These are phyloP conservation scores for Hemiprocne comata DNA, from an alignment of 2,113 vertebrate genomes.

Conservation along the genomic window DNA sequence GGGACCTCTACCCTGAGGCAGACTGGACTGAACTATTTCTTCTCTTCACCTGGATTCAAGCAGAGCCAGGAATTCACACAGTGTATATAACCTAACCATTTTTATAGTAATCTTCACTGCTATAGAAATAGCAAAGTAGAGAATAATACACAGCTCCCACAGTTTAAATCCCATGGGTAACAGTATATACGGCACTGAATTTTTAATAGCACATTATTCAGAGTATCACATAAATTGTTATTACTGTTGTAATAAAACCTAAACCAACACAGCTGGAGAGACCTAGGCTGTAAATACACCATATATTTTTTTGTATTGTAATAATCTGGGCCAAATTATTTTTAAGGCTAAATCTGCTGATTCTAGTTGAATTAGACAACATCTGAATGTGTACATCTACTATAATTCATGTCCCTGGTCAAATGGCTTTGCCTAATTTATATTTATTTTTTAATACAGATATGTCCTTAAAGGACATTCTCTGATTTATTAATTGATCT, in stretches of 20 bases:
- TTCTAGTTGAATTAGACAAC: slow-evolving; percentile 23
- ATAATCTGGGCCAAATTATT: slow-evolving; percentile 17
- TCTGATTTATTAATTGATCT: background rate
- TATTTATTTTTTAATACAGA: background rate
- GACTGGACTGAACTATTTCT: background rate
- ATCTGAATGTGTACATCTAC: background rate
- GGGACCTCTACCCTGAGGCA: background rate
- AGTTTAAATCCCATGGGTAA: slow-evolving; percentile 48
- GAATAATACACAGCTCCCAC: slow-evolving; percentile 44
- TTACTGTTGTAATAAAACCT: slow-evolving; percentile 64
- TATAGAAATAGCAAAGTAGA: slow-evolving; percentile 32
- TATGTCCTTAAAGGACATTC: background rate
- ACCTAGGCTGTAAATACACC: slow-evolving; percentile 44
- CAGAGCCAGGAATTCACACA: slow-evolving; percentile 28
- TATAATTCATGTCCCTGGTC: background rate
- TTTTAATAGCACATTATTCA: slow-evolving; percentile 61
- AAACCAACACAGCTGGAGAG: slow-evolving; percentile 59
- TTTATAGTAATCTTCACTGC: slow-evolving; percentile 50
- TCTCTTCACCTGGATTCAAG: slow-evolving; percentile 31
- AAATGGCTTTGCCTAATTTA: background rate
- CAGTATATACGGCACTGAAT: slow-evolving; percentile 30
- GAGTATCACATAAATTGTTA: slow-evolving; percentile 63
- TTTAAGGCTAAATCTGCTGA: slow-evolving; percentile 19
- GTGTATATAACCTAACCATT: slow-evolving; percentile 1
- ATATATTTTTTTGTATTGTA: slow-evolving; percentile 25